These are phyloP conservation scores for Erpobdella octoculata DNA, from an alignment of 2,888 invertebrate genomes.

Conservation along the genomic window DNA sequence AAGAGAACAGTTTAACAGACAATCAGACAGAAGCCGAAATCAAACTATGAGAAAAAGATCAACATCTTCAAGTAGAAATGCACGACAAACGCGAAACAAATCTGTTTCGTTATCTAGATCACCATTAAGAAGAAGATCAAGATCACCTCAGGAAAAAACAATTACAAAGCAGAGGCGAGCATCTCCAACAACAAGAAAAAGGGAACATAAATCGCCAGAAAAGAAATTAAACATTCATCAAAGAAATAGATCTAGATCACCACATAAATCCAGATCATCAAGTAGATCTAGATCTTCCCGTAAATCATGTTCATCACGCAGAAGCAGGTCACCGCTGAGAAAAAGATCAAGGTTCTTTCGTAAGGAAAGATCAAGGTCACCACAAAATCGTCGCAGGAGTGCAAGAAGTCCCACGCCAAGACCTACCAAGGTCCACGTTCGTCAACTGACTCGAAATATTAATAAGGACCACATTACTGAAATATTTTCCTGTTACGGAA, in stretches of 20 bases:
- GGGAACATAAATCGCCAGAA: background rate
- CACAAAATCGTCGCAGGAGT: conserved; percentile 55
- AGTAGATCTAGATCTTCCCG: too few relatives aligned
- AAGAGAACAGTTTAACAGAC: too few relatives aligned
- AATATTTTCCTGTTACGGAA: conserved; percentile 54
- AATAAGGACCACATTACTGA: conserved; percentile 59
- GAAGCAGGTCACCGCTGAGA: conserved; percentile 10
- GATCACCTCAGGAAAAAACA: too few relatives aligned
- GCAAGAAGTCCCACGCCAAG: conserved; percentile 74
- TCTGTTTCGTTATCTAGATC: too few relatives aligned
- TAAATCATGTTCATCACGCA: background rate
- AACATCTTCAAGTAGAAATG: too few relatives aligned
- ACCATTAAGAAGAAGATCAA: too few relatives aligned
- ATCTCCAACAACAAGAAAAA: background rate
- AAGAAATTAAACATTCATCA: background rate
- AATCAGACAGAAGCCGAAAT: too few relatives aligned
- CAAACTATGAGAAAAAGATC: too few relatives aligned
- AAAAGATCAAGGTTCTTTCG: conserved; percentile 10
- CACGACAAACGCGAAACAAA: too few relatives aligned
- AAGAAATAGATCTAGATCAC: background rate
- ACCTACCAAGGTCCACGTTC: conserved; percentile 86
- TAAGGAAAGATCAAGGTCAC: conserved; percentile 45
- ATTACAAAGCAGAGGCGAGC: background rate
- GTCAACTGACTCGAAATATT: conserved; percentile 82
- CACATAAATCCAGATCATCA: background rate